Percentiles rank a stretch among this genome's conserved stretches.
Conservation (phyloP, 2,113 vertebrate genomes). For the Cyphomyrus discorhynchus region DNA sequence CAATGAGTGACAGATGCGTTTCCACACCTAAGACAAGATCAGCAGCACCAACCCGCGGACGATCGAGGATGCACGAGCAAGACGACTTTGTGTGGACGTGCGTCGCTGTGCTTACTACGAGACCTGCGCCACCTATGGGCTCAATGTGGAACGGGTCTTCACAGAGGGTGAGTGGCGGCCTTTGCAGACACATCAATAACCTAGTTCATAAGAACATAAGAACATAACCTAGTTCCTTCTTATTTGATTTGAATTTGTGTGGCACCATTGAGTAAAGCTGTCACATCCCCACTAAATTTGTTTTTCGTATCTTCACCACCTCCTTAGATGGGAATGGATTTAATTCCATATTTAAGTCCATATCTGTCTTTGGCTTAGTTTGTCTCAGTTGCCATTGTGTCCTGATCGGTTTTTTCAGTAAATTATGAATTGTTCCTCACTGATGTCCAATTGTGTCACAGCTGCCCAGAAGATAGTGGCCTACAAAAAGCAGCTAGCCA, state of each 20-base stretch:
- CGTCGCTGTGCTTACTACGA: slow-evolving; percentile 85
- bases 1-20: background rate
- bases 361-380: background rate
- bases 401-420: background rate
- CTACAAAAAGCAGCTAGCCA: slow-evolving; percentile 73
- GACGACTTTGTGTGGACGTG: slow-evolving; percentile 75
- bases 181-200: background rate
- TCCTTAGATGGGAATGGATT: background rate
- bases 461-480: slow-evolving; percentile 83
- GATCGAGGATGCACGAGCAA: slow-evolving; percentile 77
- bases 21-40: slow-evolving; percentile 74
- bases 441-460: slow-evolving; percentile 35
- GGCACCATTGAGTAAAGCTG: background rate
- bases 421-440: background rate
- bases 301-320: background rate
- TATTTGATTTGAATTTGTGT: background rate
- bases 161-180: slow-evolving; percentile 68
- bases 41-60: slow-evolving; percentile 77
- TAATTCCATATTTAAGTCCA: background rate
- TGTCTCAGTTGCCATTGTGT: background rate
- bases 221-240: background rate
- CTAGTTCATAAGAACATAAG: too few relatives aligned
- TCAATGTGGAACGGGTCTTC: slow-evolving; percentile 90
- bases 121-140: slow-evolving; percentile 92
- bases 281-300: background rate